Percentiles rank a stretch among this genome's conserved stretches.
Evolutionary conservation across 2,888 invertebrate species (phyloP).

Genomic region (Drosophila histrio): DNA sequence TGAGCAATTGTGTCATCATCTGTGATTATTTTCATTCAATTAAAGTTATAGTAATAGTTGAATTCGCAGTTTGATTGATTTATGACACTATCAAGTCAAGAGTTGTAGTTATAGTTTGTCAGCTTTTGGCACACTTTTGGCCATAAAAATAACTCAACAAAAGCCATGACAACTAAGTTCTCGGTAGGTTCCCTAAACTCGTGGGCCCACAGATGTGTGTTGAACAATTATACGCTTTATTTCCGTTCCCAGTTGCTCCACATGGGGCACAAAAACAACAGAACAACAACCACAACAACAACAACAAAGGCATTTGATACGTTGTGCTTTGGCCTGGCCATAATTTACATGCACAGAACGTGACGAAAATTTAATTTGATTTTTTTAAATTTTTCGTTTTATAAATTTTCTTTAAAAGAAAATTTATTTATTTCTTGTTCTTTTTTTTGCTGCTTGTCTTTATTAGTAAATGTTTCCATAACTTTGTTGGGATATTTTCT

Average conservation of each 20-base stretch:
- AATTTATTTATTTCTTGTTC: neutral
- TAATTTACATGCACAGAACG: constrained; percentile 66
- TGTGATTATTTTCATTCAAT: constrained; percentile 22
- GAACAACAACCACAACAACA: constrained; percentile 11
- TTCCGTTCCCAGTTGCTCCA: constrained; percentile 59
- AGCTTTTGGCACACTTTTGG: constrained; percentile 40
- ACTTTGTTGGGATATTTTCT: constrained; percentile 18
- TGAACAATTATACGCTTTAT: constrained; percentile 63
- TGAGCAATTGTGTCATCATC: constrained; percentile 48
- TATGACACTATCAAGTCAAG: constrained; percentile 20
- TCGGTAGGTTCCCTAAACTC: constrained; percentile 2
- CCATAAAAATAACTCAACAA: constrained; percentile 35
- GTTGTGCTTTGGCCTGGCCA: constrained; percentile 28
- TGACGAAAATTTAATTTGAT: constrained; percentile 68
- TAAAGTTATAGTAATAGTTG: constrained; percentile 12
- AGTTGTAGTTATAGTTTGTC: constrained; percentile 8
- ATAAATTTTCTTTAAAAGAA: constrained; percentile 13
- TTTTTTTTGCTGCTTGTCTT: constrained; percentile 12
- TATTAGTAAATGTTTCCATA: constrained; percentile 23
- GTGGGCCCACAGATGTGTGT: constrained; percentile 46
- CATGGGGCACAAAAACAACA: constrained; percentile 36
- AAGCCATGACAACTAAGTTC: constrained; percentile 25
- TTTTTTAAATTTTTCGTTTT: constrained; percentile 9
- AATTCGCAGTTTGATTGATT: constrained; percentile 38
- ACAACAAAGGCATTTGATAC: constrained; percentile 32